Percentiles rank a stretch among this genome's conserved stretches.
Conservation (phyloP, 1,140 invertebrate genomes). For the Ectropis grisescens region DNA sequence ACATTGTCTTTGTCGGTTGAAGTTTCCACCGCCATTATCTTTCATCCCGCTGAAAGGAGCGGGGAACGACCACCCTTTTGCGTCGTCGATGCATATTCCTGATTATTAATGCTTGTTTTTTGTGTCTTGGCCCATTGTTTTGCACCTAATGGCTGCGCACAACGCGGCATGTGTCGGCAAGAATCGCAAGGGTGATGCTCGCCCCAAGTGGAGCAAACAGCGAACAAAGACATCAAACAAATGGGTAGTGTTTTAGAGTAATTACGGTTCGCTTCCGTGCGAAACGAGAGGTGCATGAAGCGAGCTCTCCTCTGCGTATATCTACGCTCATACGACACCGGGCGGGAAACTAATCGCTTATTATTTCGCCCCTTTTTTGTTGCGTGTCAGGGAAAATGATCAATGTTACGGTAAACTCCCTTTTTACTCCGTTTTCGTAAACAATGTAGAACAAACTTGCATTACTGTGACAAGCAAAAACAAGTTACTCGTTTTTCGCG, state of each 20-base stretch:
- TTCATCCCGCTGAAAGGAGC: slow-evolving; percentile 23
- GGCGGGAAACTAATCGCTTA: slow-evolving; percentile 38
- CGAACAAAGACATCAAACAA: slow-evolving; percentile 70
- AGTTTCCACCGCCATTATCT: slow-evolving; percentile 30
- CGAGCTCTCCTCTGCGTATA: slow-evolving; percentile 31
- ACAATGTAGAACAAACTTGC: slow-evolving; percentile 11
- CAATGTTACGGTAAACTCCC: slow-evolving; percentile 29
- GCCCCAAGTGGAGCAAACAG: slow-evolving; percentile 65
- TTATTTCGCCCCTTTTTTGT: slow-evolving; percentile 37
- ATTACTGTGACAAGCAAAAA: slow-evolving; percentile 25
- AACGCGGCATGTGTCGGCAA: slow-evolving; percentile 50
- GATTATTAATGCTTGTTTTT: slow-evolving; percentile 67
- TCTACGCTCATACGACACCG: slow-evolving; percentile 22
- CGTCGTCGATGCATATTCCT: slow-evolving; percentile 59
- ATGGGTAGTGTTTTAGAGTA: slow-evolving; percentile 69
- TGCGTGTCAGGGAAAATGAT: slow-evolving; percentile 39
- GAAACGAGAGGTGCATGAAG: slow-evolving; percentile 56
- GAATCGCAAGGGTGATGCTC: slow-evolving; percentile 57
- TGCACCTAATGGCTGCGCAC: slow-evolving; percentile 47
- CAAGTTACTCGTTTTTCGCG: slow-evolving; percentile 25
- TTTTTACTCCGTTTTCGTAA: slow-evolving; percentile 29
- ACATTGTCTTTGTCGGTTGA: slow-evolving; percentile 29
- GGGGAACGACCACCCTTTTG: slow-evolving; percentile 21
- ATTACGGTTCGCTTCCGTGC: slow-evolving; percentile 64
- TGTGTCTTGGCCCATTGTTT: slow-evolving; percentile 58